phyloP scores from a whole-genome alignment of 2,797 vertebrate genomes.

The Eulemur coronatus region DNA sequence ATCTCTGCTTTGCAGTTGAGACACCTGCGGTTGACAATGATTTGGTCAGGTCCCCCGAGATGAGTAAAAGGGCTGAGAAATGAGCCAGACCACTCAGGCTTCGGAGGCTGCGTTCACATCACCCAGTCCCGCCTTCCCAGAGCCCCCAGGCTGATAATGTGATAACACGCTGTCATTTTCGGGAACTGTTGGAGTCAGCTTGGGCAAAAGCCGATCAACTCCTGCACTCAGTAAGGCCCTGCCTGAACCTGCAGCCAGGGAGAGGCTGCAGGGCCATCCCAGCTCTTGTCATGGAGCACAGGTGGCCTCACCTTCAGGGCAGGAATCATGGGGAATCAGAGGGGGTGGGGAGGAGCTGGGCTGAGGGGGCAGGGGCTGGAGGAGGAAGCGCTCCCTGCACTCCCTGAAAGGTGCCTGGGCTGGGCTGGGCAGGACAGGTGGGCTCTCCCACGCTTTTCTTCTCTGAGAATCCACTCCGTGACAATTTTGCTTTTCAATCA shows the following conservation, averaged over 20 bases:
- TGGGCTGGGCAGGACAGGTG: background rate
- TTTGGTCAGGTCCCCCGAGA: background rate
- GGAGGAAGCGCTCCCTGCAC: background rate
- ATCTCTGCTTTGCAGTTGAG: background rate
- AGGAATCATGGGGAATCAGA: background rate
- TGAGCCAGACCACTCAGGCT: background rate
- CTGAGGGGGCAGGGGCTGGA: no score
- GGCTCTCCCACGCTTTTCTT: background rate
- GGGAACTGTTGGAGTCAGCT: background rate
- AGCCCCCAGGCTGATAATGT: background rate
- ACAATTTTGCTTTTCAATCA: background rate
- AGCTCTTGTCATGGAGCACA: background rate
- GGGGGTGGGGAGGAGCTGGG: no score
- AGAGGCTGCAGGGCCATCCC: background rate
- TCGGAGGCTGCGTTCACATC: background rate
- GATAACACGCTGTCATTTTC: background rate
- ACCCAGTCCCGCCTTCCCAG: background rate
- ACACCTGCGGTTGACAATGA: background rate
- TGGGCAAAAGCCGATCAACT: background rate
- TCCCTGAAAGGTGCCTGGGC: background rate
- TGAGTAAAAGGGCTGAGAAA: background rate
- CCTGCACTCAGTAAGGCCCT: background rate
- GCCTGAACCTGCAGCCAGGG: fast-evolving
- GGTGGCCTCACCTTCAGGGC: no score
- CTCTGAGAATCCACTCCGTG: background rate